Base-by-base conservation (phyloP, 35 echinoderm and acorn worm species). In the Lytechinus variegatus region DNA sequence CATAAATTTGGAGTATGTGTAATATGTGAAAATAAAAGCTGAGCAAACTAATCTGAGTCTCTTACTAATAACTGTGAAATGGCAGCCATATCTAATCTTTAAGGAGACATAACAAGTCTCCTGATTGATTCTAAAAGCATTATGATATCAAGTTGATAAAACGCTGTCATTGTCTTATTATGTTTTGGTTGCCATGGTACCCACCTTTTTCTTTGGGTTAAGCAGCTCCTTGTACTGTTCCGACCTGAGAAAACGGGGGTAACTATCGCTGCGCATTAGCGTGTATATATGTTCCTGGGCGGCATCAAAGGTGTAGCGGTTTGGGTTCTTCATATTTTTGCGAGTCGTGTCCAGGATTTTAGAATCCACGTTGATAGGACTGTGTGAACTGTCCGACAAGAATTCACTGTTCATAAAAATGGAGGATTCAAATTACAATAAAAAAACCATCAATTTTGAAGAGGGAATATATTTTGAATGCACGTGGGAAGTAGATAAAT, bases 171-270 rank as follows among this genome's bases (percentile, higher is more conserved):
- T 16, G 19, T 19, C 6, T 79, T 24, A 79, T 79, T 24, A 79
- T 79, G 66, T 79, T 79, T 79, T 79, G 66, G 66, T 79, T 79
- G 66, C 66, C 66, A n/a, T 58, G 11, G 72, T 24, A 51, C 94
- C 92, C 95, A 99, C 98, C 98, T 99, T 99, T 97, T 99, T 99
- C 97, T 99, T 99, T 96, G 98, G 98, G 96, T 98, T 99, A 27
- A 99, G 96, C 89, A 99, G 95, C 91, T 99, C 98, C 95, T 98
- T 99, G 87, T 99, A 99, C 95, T 98, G 97, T 54, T 99, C 98
- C 54, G 98, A 99, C 95, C 97, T 98, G 89, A 99, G 97, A 92
- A 98, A 99, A 27, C 98, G 96, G 29, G 95, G 91, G 89, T 99
- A 99, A 92, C 98, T 99, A 94, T 99, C 98, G 88, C 95, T 99